phyloP scores from a whole-genome alignment of 2,888 invertebrate genomes.

The Orthosia gracilis region DNA sequence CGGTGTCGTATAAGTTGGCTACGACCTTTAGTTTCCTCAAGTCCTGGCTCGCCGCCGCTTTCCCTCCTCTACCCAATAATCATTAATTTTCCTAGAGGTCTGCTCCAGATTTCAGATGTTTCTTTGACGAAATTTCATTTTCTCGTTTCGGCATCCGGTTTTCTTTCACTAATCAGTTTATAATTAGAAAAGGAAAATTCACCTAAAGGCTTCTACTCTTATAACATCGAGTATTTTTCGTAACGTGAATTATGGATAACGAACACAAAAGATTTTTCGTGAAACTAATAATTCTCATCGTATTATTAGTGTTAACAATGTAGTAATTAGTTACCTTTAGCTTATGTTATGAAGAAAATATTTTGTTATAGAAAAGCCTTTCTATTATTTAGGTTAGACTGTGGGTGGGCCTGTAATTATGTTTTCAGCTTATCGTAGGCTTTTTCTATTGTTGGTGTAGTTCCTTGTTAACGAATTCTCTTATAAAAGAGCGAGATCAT shows the following conservation, averaged over 20 bases:
- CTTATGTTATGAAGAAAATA: conserved; percentile 28
- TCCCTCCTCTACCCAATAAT: conserved; percentile 66
- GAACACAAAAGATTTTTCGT: conserved; percentile 54
- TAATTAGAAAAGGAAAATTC: conserved; percentile 56
- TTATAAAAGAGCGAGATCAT: background rate
- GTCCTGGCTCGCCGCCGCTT: conserved; percentile 38
- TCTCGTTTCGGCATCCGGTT: conserved; percentile 55
- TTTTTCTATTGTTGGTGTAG: conserved; percentile 18
- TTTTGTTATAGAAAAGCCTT: conserved; percentile 20
- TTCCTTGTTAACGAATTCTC: background rate
- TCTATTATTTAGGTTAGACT: conserved; percentile 1
- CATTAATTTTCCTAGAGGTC: conserved; percentile 73
- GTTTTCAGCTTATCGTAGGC: conserved; percentile 2
- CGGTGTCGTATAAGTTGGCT: background rate
- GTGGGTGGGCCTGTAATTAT: conserved; percentile 27
- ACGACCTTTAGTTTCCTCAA: conserved; percentile 59
- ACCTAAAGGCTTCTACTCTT: conserved; percentile 24
- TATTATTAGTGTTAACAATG: conserved; percentile 54
- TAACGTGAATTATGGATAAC: conserved; percentile 46
- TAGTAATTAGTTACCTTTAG: conserved; percentile 51
- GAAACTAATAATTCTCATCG: conserved; percentile 52
- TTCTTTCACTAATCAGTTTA: conserved; percentile 54
- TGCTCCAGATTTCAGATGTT: conserved; percentile 67
- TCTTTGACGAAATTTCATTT: conserved; percentile 72
- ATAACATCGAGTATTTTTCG: conserved; percentile 33